Base-by-base conservation (phyloP, 1,140 invertebrate species). In the Plectus sambesii region DNA sequence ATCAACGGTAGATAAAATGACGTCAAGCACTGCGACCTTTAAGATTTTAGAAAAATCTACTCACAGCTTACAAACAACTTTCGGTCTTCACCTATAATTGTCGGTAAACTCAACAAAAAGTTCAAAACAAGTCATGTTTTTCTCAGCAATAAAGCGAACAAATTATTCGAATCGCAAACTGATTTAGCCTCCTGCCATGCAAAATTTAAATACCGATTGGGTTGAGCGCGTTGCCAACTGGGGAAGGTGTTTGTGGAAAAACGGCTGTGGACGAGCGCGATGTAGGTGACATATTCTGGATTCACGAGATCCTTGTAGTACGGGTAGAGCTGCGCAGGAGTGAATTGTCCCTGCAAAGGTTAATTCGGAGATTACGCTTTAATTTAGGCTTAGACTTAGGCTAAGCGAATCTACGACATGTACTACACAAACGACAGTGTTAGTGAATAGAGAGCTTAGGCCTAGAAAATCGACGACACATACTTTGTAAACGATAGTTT, bases 171-270 rank as follows among this genome's bases (percentile, higher is more conserved):
- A 33, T 33, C 12, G 12, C 30, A 33, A 17, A 12, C 30, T 17
- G 12, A 33, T 33, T 33, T 17, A 33, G 30, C 12, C 17, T 33
- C 30, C 30, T 12, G 12, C 12, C 12, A 33, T 33, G 12, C 30
- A 12, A 33, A n/a, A 56, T 15, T 56, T n/a, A 12, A 9, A 72
- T 74, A 88, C 84, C 90, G 81, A 62, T 96, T 76, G n/a, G 93
- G 93, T 75, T 98, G 93, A 9, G 93, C 90, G 62, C 92, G 79
- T 72, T 96, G 92, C 93, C 93, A 98, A 66, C 84, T 92, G 4
- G 93, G 93, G 66, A 97, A 97, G 17, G 93, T 98, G 72, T 98
- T 98, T 38, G 93, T 98, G 2, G 89, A 96, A 75, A 98, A 98
- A 52, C 84, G 76, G 17, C 90, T 94, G 69, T 98, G 93, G 1